phyloP scores from a whole-genome alignment of 2,888 invertebrate genomes.

The Dynastes tityus region DNA sequence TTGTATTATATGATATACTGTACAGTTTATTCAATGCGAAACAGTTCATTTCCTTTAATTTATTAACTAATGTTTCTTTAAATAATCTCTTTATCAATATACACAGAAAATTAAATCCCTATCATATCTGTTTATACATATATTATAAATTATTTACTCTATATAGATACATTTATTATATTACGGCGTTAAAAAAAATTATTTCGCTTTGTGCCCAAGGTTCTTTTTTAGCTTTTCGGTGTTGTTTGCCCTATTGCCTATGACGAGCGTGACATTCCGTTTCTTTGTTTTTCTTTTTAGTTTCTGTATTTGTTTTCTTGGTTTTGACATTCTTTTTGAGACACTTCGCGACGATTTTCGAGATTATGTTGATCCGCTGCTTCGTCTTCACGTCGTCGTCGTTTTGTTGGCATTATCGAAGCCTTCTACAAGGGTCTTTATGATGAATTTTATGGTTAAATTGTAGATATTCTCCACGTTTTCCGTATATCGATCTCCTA shows the following conservation, averaged over 20 bases:
- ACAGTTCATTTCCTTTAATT: neutral
- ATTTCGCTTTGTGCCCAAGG: conserved; percentile 28
- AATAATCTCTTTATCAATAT: conserved; percentile 4
- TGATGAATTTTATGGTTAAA: conserved; percentile 89
- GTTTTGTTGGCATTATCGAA: conserved; percentile 75
- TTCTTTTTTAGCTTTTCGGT: conserved; percentile 9
- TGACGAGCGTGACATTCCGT: conserved; percentile 5
- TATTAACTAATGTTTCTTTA: neutral
- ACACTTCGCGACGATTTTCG: conserved; percentile 22
- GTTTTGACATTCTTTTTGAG: neutral
- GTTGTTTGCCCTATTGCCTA: neutral
- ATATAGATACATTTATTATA: conserved; percentile 15
- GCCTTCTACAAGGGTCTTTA: conserved; percentile 87
- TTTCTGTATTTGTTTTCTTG: no score
- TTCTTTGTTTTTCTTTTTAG: neutral
- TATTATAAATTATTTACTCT: conserved; percentile 5
- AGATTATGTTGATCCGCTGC: neutral
- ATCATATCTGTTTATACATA: conserved; percentile 2
- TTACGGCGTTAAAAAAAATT: conserved; percentile 23
- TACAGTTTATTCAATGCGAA: conserved; percentile 14
- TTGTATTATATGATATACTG: conserved; percentile 21
- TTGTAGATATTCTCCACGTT: conserved; percentile 93
- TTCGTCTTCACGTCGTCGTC: conserved; percentile 65
- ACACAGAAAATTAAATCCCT: conserved; percentile 23
- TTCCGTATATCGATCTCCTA: conserved; percentile 91